Evolutionary conservation across 2,797 vertebrate species (phyloP).

Genomic region (Trachurus trachurus): DNA sequence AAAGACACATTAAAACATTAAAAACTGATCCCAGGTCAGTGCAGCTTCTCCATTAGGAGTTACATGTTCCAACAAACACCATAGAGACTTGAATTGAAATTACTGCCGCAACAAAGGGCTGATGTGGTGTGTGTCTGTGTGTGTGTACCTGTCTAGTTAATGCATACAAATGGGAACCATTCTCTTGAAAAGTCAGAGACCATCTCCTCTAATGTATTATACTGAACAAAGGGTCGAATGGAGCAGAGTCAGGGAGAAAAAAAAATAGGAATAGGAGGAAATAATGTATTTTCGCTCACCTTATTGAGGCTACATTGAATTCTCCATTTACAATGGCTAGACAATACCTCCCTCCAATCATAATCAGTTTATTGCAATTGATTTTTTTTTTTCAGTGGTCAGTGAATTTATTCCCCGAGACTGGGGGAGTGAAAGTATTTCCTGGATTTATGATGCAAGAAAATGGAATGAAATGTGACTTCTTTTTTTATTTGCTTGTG

Average conservation of each 20-base stretch:
- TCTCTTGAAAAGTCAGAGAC: constrained; percentile 46
- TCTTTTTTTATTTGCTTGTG: constrained; percentile 33
- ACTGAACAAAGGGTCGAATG: constrained; percentile 48
- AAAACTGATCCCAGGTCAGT: constrained; percentile 30
- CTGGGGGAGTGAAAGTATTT: constrained; percentile 33
- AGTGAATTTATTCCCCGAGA: constrained; percentile 33
- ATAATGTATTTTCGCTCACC: constrained; percentile 47
- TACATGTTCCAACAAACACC: not conserved
- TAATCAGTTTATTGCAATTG: constrained; percentile 54
- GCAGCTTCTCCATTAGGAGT: constrained; percentile 35
- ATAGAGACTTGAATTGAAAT: constrained; percentile 33
- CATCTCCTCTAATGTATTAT: constrained; percentile 26
- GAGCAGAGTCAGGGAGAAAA: constrained; percentile 31
- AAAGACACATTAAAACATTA: constrained; percentile 44
- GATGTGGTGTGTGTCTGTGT: constrained; percentile 4
- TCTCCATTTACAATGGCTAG: constrained; percentile 37
- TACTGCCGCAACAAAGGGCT: constrained; percentile 39
- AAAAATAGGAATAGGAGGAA: constrained; percentile 48
- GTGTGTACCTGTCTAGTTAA: constrained; percentile 43
- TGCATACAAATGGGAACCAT: constrained; percentile 53
- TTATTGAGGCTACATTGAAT: constrained; percentile 49
- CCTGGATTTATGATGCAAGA: constrained; percentile 33
- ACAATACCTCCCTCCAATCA: constrained; percentile 56
- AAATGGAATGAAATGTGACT: constrained; percentile 15
- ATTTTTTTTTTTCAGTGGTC: constrained; percentile 49